Evolutionary conservation across 2,113 vertebrate genomes (phyloP), one percentile per base, ranked within the genome.

Genomic region (Glaucidium brasilianum): DNA sequence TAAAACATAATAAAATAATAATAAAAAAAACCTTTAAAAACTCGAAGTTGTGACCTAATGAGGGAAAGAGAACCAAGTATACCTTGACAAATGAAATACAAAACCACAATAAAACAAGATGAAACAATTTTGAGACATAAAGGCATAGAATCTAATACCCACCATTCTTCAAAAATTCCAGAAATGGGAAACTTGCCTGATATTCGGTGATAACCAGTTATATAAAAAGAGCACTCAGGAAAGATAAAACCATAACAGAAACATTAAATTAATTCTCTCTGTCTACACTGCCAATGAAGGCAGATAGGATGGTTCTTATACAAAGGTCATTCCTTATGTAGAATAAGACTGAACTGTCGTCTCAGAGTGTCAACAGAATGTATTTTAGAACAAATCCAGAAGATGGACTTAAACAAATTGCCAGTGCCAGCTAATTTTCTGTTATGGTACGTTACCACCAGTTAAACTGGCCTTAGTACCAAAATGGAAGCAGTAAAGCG

Each of bases 101-200:
- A 97, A 96, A 59, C 62, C 43, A 78, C 7, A 75, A 72, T 67
- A 88, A 90, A 68, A 0, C 19, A 84, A 85, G 39, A 94, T 68
- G 5, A 85, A 95, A 93, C 30, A 72, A 93, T 68, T 64, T 56
- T 90, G 77, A 94, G 60, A 75, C 53, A 89, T 75, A 91, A 90
- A 81, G 49, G 26, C 62, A 85, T n/a, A 91, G 66, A 89, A 87
- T 90, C 41, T 76, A 85, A 91, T 94, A 93, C 15, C 41, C 34
- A 79, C 30, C 8, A 68, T 84, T 75, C 56, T 91, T 77, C 69
- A 94, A 72, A 94, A 87, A 76, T 85, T 94, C 64, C 84, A 96
- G 84, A 95, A 96, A 94, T 34, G 76, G 77, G 77, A 94, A 89
- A 94, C 35, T 95, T 56, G 64, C 68, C 87, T 90, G 77, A 89